Base-by-base conservation (phyloP, 92 coral and sea anemone genomes). In the Porites evermanni region DNA sequence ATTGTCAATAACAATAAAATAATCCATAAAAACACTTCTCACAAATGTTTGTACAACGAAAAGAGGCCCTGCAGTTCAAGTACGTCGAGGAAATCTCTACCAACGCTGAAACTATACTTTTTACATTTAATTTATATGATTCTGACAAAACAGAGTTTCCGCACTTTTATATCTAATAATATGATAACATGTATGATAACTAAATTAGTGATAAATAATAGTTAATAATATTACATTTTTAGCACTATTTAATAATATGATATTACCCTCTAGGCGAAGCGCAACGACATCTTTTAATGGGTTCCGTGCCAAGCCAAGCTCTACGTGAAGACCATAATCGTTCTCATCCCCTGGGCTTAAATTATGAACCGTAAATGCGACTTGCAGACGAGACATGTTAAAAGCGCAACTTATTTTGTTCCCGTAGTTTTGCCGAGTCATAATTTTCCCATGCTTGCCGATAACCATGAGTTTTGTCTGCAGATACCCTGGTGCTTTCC, bases 381-480 rank as follows among this genome's bases (percentile, higher is more conserved):
- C 84, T 53, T 80, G 84, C n/a, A 79, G 75, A 24, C 53, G 47
- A 8, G 75, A 79, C 74, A 79, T 79, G 53, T 79, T 79, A 24
- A 66, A 79, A 10, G 26, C 1, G 64, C 84, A 79, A 75, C 74
- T 67, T 16, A 79, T 12, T 53, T 79, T 79, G 13, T 53, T 50
- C 51, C 68, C 75, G 60, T 67, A 67, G 75, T 53, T 67, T 32
- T 23, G 75, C 26, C 66, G 75, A 12, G 68, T 69, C 29, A 68
- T 12, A 4, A 80, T 75, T 7, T 67, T 52, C 4, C 84, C 84
- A 4, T 23, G 65, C 23, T 24, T 68, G 52, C 20, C 71, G 67
- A 80, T 80, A 12, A 50, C 84, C 84, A 80, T 21, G 3, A 80
- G 84, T 24, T 80, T 80, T 54, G 64, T 67, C 52, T 10, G 51